Percentiles rank a stretch among this genome's conserved stretches.
Conservation (phyloP, 2,888 invertebrate genomes). For the Nomada ruficornis region DNA sequence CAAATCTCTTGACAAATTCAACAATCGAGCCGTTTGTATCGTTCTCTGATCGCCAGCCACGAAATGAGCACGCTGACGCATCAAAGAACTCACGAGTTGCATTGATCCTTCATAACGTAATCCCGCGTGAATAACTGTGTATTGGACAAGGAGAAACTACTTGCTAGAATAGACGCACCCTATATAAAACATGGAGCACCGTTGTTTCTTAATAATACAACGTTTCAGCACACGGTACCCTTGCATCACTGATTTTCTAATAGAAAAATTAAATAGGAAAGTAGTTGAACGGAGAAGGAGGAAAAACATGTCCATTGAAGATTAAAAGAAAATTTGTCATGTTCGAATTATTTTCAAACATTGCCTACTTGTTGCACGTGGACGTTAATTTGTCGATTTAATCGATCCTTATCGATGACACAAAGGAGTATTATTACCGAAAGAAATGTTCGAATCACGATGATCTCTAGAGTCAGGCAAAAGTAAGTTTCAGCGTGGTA, state of each 20-base stretch:
- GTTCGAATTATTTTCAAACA: too few species aligned
- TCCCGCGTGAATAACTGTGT: conserved; percentile 37
- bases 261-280: neutral
- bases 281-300: neutral
- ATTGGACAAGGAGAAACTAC: conserved; percentile 10
- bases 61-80: conserved; percentile 29
- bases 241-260: conserved; percentile 18
- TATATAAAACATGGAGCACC: neutral
- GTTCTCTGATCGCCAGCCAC: neutral
- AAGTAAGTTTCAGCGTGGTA: conserved; percentile 23
- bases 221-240: conserved; percentile 1
- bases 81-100: conserved; percentile 9
- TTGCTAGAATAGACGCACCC: neutral
- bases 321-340: neutral
- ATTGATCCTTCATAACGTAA: conserved; percentile 38
- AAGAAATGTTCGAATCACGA: conserved; percentile 4
- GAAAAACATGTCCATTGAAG: too few species aligned
- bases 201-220: conserved; percentile 15
- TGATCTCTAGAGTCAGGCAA: conserved; percentile 8
- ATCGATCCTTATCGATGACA: neutral
- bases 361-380: too few species aligned
- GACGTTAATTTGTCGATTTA: neutral
- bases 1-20: conserved; percentile 11
- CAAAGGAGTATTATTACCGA: too few species aligned
- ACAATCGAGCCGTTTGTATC: conserved; percentile 10